Evolutionary conservation across 2,113 vertebrate genomes (phyloP), one percentile per base, ranked within the genome.

Genomic region (Dicerorhinus sumatrensis): DNA sequence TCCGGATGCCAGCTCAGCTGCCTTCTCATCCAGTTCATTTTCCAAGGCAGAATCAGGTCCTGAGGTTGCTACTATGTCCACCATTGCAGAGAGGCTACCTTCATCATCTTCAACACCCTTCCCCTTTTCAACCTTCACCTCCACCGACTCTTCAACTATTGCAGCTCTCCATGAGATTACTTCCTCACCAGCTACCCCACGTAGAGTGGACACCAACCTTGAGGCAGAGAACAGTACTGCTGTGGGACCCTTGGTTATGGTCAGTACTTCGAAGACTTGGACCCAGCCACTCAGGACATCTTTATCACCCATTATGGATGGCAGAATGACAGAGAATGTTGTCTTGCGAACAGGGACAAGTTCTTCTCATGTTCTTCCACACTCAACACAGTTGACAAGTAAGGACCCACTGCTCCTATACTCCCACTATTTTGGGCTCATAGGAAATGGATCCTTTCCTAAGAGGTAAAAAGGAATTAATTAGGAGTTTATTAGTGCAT

Each of bases 381-480:
- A 33, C 9, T 72, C 62, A 70, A 86, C 81, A 17, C 25, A 13
- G 10, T 70, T 80, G 5, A 46, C 72, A 93, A 86, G 87, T 96
- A 96, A 93, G 82, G 20, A 82, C 14, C 54, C n/a, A 25, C 2
- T 13, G 18, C 16, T 82, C 20, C 63, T 73, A 29, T 1, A n/a
- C 4, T 54, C 36, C 65, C 7, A 69, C 25, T 60, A 25, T 36
- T 51, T 1, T 1, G 2, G 31, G 8, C 12, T 75, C 21, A 8
- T 27, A 70, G 54, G 0, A 70, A 58, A 82, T 63, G 17, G 0
- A 14, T 79, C 18, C 33, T 67, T 88, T 88, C 6, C 81, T 36
- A 12, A 51, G 36, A 93, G 16, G 23, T 58, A 60, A 29, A 86
- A 93, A 70, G 2, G 8, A 79, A 14, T 73, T 80, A 56, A 69